A percentile compares a stretch with the other conserved stretches of the same genome.
Conservation (phyloP, 2,113 vertebrate species). For the Numenius arquata region DNA sequence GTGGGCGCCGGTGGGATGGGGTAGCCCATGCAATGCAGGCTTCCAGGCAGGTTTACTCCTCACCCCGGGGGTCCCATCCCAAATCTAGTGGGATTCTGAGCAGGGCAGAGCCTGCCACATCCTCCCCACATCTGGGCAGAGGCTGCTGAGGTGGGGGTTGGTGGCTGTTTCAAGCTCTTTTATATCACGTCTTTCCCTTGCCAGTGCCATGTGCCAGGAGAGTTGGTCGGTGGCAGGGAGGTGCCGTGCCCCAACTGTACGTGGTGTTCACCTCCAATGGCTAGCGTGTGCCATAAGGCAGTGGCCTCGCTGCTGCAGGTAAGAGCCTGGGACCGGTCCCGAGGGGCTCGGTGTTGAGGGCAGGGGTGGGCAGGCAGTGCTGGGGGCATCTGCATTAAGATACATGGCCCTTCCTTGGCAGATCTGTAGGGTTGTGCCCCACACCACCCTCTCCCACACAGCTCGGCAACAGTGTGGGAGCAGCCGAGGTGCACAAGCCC, state of each 20-base stretch:
- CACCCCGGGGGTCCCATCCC: not conserved
- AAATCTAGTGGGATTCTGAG: not conserved
- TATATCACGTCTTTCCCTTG: not conserved
- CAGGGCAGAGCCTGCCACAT: not conserved
- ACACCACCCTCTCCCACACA: accelerated
- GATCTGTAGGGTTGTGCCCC: not conserved
- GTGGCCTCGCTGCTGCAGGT: not conserved
- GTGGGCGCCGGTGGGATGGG: not conserved
- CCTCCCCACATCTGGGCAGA: not conserved
- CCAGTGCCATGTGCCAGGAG: not conserved
- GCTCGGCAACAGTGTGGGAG: accelerated
- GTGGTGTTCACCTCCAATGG: accelerated
- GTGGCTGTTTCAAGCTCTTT: not conserved
- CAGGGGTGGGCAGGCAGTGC: not conserved
- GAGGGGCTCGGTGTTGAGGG: not conserved
- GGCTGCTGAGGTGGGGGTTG: accelerated
- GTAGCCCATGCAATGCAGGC: accelerated
- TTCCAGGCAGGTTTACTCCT: not conserved
- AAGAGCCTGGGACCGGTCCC: not conserved
- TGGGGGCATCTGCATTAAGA: not conserved
- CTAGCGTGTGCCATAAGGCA: accelerated
- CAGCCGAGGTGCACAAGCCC: not conserved
- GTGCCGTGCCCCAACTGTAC: accelerated
- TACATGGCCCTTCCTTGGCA: accelerated
- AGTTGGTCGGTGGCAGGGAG: not conserved